These are phyloP conservation scores for Seriola dumerili DNA, from an alignment of 2,113 vertebrate genomes.

Conservation along the genomic window DNA sequence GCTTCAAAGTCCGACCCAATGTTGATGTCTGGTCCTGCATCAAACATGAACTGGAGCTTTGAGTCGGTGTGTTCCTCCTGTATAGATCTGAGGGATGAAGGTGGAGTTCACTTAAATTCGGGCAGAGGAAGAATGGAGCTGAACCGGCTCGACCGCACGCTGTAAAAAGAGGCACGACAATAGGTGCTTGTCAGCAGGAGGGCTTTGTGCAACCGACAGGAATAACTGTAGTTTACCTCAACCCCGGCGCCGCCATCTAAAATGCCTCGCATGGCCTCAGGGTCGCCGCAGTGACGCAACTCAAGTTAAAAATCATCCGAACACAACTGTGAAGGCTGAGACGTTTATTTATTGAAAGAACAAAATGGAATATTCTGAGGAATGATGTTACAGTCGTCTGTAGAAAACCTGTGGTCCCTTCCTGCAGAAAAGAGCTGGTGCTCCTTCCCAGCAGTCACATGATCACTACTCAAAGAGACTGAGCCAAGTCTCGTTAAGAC, in stretches of 20 bases:
- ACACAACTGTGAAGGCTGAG: neutral
- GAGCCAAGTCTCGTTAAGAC: neutral
- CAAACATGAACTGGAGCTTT: neutral
- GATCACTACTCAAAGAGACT: conserved; percentile 5
- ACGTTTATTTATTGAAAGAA: conserved; percentile 60
- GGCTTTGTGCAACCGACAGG: neutral
- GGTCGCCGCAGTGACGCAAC: neutral
- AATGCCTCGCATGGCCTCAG: neutral
- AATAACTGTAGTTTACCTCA: neutral
- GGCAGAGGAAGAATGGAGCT: conserved; percentile 53
- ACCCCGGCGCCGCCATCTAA: neutral
- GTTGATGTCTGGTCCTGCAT: neutral
- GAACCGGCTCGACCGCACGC: conserved; percentile 70
- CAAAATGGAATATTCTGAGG: conserved; percentile 30
- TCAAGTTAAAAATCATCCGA: neutral
- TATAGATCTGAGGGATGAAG: neutral
- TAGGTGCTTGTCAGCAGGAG: neutral
- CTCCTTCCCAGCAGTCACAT: conserved; percentile 13
- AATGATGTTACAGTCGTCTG: conserved; percentile 34
- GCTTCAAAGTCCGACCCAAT: neutral
- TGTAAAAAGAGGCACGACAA: neutral
- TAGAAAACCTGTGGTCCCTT: conserved; percentile 22
- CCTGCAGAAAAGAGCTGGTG: conserved; percentile 12
- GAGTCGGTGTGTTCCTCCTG: neutral
- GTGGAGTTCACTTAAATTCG: neutral